phyloP scores from a whole-genome alignment of 2,797 vertebrate species.

The Sardinella longiceps region DNA sequence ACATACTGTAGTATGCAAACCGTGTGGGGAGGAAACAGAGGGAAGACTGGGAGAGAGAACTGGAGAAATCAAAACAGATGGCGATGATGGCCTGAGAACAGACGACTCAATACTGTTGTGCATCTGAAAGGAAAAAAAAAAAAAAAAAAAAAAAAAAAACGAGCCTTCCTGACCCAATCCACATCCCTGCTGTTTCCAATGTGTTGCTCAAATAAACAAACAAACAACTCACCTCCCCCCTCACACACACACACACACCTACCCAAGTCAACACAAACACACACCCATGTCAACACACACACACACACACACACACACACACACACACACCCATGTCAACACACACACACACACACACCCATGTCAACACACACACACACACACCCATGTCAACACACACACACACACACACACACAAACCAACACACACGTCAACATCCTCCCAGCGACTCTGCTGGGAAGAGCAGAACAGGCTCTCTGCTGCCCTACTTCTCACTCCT shows the following conservation, averaged over 20 bases:
- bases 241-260: not conserved
- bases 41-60: not conserved
- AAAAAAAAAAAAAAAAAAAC: no score
- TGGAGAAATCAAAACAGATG: not conserved
- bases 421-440: not conserved
- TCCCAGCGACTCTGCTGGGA: not conserved
- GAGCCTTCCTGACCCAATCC: not conserved
- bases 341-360: not conserved
- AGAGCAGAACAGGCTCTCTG: not conserved
- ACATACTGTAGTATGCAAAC: not conserved
- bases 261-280: no score
- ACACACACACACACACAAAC: not conserved
- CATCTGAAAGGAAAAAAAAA: no score
- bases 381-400: not conserved
- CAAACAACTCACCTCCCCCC: not conserved
- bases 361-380: no score
- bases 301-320: not conserved
- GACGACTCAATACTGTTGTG: not conserved
- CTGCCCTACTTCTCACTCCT: constrained; percentile 9
- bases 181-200: not conserved
- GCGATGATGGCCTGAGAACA: not conserved
- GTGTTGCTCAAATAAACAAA: not conserved
- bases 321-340: not conserved
- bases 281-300: not conserved
- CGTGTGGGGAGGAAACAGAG: not conserved